These are phyloP conservation scores for Nicator chloris DNA, from an alignment of 2,113 vertebrate genomes.

Conservation along the genomic window DNA sequence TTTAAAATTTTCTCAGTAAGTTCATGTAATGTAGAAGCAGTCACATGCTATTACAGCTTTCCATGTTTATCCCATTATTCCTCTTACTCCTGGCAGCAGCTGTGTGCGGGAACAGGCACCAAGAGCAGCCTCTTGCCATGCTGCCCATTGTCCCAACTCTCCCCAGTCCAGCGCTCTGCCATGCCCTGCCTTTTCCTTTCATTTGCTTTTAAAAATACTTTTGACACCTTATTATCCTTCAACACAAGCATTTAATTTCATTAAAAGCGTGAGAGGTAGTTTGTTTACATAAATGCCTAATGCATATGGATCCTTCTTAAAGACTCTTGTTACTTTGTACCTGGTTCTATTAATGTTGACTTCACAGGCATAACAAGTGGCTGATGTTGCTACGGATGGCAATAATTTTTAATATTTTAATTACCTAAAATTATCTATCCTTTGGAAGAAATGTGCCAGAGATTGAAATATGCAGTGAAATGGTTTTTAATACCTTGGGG, in stretches of 20 bases:
- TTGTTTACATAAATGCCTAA: neutral
- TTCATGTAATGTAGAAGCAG: neutral
- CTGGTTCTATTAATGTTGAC: neutral
- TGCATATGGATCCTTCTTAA: neutral
- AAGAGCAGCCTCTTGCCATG: neutral
- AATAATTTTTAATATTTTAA: neutral
- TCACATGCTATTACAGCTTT: neutral
- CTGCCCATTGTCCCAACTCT: fast-evolving
- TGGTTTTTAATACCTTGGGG: neutral
- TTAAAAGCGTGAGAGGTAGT: neutral
- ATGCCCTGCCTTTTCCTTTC: neutral
- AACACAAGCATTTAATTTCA: neutral
- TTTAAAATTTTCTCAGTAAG: neutral
- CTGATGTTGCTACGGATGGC: neutral
- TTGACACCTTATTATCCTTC: neutral
- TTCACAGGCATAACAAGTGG: neutral
- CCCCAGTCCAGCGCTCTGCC: fast-evolving
- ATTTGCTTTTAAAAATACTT: neutral
- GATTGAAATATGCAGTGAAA: neutral
- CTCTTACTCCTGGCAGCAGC: neutral
- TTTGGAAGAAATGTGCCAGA: neutral
- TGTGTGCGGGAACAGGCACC: neutral
- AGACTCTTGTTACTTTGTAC: neutral
- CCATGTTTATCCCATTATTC: neutral
- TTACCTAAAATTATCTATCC: neutral